phyloP scores from a whole-genome alignment of 2,888 invertebrate species.

The Chaetoderma sp. region DNA sequence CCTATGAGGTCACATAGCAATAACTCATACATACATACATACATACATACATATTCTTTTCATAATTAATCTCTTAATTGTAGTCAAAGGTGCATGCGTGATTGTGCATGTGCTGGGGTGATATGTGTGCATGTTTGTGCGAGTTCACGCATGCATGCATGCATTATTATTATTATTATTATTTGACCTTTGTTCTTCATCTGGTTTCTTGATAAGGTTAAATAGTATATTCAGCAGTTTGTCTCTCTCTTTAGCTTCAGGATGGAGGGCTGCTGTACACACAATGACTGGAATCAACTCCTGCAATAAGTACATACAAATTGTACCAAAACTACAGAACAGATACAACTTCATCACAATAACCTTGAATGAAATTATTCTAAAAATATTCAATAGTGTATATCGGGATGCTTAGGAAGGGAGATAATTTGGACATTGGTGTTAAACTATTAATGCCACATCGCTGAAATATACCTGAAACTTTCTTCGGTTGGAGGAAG shows the following conservation, averaged over 20 bases:
- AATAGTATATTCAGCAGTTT: conserved; percentile 77
- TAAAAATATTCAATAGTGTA: conserved; percentile 14
- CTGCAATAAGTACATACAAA: conserved; percentile 46
- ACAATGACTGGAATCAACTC: conserved; percentile 78
- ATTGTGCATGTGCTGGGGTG: too few species aligned
- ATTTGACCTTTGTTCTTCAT: conserved; percentile 76
- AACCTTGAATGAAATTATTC: neutral
- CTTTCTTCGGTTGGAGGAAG: too few species aligned
- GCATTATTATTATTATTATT: too few species aligned
- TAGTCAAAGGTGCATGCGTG: too few species aligned
- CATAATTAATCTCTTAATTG: too few species aligned
- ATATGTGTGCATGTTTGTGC: too few species aligned
- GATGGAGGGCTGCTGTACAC: conserved; percentile 75
- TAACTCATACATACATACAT: too few species aligned
- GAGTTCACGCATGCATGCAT: too few species aligned
- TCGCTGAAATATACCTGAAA: too few species aligned
- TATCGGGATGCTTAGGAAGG: neutral
- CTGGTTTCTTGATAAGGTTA: conserved; percentile 80
- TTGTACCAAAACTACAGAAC: neutral
- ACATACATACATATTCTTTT: too few species aligned
- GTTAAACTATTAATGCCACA: too few species aligned
- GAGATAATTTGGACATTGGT: neutral
- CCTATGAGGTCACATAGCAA: too few species aligned
- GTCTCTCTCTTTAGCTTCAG: conserved; percentile 75
- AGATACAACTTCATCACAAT: neutral